Evolutionary conservation across 92 coral and sea anemone species (phyloP).

Genomic region (Metridium senile): DNA sequence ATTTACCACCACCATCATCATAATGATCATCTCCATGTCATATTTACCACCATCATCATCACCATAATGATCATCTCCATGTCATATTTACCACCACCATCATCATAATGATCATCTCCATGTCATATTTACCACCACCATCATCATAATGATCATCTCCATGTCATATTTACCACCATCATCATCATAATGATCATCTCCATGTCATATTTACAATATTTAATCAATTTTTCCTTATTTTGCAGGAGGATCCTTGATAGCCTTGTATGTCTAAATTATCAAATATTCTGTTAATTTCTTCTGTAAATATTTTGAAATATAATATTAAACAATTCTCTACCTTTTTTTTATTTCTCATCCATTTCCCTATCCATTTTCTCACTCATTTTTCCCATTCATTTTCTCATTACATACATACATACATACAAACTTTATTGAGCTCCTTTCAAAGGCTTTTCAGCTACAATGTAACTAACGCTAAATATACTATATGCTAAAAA

Average conservation of each 20-base stretch:
- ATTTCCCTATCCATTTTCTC: neutral
- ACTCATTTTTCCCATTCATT: neutral
- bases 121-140: neutral
- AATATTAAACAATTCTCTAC: neutral
- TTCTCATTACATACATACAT: too few relatives aligned
- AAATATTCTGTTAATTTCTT: neutral
- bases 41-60: conserved; percentile 32
- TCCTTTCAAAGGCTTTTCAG: too few relatives aligned
- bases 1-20: neutral
- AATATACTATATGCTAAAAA: too few relatives aligned
- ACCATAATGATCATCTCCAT: conserved; percentile 66
- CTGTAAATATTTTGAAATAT: neutral
- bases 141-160: neutral
- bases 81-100: neutral
- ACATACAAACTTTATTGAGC: too few relatives aligned
- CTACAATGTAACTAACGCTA: too few relatives aligned
- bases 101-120: neutral
- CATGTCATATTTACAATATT: too few relatives aligned
- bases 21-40: neutral
- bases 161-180: neutral
- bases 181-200: neutral
- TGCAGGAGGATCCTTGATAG: conserved; percentile 40
- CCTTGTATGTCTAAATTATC: neutral
- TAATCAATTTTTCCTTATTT: neutral
- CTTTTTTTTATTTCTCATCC: neutral